Conservation (phyloP, 2,113 vertebrate genomes). For the Cyprinus carpio region DNA sequence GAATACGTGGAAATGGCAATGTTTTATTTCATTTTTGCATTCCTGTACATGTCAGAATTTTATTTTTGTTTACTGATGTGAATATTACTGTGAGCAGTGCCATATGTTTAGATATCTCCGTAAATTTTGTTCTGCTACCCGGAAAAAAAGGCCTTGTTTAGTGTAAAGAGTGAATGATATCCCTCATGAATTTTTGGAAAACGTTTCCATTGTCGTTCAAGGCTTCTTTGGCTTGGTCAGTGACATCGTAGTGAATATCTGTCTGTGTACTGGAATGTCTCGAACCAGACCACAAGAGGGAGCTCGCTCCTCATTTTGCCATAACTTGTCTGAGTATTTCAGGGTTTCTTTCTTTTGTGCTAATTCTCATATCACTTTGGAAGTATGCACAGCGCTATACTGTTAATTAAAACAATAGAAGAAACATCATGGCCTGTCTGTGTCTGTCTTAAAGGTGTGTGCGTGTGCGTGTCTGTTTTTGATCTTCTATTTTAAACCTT, state of each 20-base stretch:
- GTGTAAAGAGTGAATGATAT: slow-evolving; percentile 50
- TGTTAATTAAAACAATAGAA: slow-evolving; percentile 64
- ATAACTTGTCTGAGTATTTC: slow-evolving; percentile 60
- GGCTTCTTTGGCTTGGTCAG: neutral
- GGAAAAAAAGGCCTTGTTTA: slow-evolving; percentile 59
- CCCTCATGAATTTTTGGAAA: slow-evolving; percentile 11
- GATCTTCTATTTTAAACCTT: too few relatives aligned
- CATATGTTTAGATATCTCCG: slow-evolving; percentile 66
- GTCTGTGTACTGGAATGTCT: slow-evolving; percentile 38
- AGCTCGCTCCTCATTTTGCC: slow-evolving; percentile 61
- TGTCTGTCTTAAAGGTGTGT: neutral
- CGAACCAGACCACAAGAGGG: slow-evolving; percentile 67
- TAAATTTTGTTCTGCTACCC: slow-evolving; percentile 53
- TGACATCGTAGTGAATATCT: neutral
- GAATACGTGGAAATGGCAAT: slow-evolving; percentile 56
- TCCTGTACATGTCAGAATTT: slow-evolving; percentile 70
- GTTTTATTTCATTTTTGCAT: slow-evolving; percentile 72
- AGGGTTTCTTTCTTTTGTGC: slow-evolving; percentile 60
- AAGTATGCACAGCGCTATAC: slow-evolving; percentile 72
- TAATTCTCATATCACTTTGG: slow-evolving; percentile 72
- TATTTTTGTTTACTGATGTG: slow-evolving; percentile 71
- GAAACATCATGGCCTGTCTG: slow-evolving; percentile 12
- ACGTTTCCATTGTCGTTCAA: neutral
- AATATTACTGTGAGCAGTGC: slow-evolving; percentile 78
- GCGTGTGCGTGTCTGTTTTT: too few relatives aligned